phyloP scores from a whole-genome alignment of 2,113 vertebrate genomes.

The Onychostoma macrolepis region DNA sequence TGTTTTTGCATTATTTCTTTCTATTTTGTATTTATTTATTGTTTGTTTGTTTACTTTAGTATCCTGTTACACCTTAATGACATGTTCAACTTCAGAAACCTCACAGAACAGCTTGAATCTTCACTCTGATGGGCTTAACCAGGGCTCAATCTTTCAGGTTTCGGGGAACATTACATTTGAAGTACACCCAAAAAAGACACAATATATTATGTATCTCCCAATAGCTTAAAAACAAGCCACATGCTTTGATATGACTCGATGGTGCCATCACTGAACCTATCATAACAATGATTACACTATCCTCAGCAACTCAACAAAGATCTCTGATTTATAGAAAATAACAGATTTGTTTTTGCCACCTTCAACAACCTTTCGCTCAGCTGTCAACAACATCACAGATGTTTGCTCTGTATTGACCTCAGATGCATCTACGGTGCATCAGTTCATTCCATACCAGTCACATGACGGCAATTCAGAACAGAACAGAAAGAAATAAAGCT shows the following conservation, averaged over 20 bases:
- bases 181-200: background rate
- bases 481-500: background rate
- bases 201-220: background rate
- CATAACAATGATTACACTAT: background rate
- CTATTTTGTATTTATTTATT: background rate
- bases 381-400: too few relatives aligned
- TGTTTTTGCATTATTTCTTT: background rate
- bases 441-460: background rate
- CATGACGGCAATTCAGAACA: background rate
- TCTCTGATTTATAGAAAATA: background rate
- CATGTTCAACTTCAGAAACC: background rate
- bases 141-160: background rate
- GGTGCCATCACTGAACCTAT: background rate
- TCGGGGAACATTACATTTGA: background rate
- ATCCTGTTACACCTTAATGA: background rate
- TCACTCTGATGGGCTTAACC: background rate
- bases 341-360: background rate
- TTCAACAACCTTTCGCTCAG: background rate
- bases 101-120: background rate
- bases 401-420: background rate
- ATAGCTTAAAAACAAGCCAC: background rate
- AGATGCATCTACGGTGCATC: background rate
- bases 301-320: background rate
- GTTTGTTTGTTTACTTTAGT: background rate
- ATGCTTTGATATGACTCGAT: background rate